Percentiles rank a stretch among this genome's conserved stretches.
Conservation (phyloP, 2,113 vertebrate species). For the Varanus salvator region DNA sequence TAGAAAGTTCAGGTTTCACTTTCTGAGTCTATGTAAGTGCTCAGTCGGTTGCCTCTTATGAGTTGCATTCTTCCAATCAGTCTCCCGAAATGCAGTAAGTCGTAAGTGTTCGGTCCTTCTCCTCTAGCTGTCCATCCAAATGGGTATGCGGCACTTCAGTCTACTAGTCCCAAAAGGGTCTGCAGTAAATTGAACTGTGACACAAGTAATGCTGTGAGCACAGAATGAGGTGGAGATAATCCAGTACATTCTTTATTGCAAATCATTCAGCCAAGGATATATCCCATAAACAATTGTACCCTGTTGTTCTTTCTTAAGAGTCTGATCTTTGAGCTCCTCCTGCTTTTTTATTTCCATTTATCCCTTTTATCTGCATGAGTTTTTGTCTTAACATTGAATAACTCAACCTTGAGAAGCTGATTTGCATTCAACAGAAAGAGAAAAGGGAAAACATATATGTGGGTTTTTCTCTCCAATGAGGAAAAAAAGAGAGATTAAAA, state of each 20-base stretch:
- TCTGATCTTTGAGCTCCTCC: not conserved
- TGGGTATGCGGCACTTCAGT: not conserved
- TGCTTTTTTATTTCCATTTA: not conserved
- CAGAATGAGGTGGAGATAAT: not conserved
- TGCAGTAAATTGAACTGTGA: not conserved
- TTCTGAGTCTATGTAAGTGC: not conserved
- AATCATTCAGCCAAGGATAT: conserved; percentile 23
- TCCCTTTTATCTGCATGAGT: not conserved
- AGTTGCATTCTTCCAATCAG: not conserved
- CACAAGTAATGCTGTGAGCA: not conserved
- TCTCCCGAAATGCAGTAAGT: not conserved
- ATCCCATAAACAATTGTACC: not conserved
- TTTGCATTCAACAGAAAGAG: not conserved
- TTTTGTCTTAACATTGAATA: conserved; percentile 6
- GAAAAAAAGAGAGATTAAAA: conserved; percentile 15
- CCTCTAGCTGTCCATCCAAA: not conserved
- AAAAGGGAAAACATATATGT: not conserved
- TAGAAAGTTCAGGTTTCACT: too few species aligned
- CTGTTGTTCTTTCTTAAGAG: conserved; percentile 17
- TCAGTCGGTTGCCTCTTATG: not conserved
- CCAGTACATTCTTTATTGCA: not conserved
- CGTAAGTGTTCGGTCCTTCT: not conserved
- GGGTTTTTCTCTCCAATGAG: not conserved
- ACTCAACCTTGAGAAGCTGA: not conserved
- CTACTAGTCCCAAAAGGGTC: not conserved